These are phyloP conservation scores for Vulpes vulpes DNA, from an alignment of 2,113 vertebrate genomes.

Conservation along the genomic window DNA sequence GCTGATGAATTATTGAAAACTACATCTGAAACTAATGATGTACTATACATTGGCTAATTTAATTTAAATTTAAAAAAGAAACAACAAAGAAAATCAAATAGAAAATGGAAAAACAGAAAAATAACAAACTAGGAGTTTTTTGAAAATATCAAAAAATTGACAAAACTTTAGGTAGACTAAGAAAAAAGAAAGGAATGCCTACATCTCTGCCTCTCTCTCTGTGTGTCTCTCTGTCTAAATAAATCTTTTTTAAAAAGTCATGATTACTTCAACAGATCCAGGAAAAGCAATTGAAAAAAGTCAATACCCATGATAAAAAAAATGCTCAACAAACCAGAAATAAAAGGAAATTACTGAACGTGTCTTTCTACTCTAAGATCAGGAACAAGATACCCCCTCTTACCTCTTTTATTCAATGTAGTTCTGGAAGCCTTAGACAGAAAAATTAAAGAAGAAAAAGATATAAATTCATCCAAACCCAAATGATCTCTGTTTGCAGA, in stretches of 20 bases:
- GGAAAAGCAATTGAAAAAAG: neutral
- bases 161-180: neutral
- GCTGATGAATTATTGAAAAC: too few relatives aligned
- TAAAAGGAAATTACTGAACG: neutral
- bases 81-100: neutral
- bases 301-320: neutral
- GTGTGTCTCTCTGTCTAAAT: too few relatives aligned
- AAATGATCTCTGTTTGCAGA: neutral
- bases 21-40: too few relatives aligned
- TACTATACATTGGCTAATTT: too few relatives aligned
- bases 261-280: neutral
- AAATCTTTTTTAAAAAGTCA: too few relatives aligned
- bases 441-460: conserved; percentile 1
- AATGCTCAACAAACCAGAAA: neutral
- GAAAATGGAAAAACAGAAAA: neutral
- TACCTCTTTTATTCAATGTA: neutral
- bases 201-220: too few relatives aligned
- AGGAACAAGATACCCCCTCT: neutral
- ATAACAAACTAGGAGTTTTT: neutral
- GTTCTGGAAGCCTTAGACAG: neutral
- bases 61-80: too few relatives aligned
- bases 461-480: neutral
- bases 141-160: neutral
- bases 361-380: neutral
- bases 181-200: neutral